Base-by-base conservation (phyloP, 37 sponge, comb jelly and placozoan species). In the Oopsacas minuta region DNA sequence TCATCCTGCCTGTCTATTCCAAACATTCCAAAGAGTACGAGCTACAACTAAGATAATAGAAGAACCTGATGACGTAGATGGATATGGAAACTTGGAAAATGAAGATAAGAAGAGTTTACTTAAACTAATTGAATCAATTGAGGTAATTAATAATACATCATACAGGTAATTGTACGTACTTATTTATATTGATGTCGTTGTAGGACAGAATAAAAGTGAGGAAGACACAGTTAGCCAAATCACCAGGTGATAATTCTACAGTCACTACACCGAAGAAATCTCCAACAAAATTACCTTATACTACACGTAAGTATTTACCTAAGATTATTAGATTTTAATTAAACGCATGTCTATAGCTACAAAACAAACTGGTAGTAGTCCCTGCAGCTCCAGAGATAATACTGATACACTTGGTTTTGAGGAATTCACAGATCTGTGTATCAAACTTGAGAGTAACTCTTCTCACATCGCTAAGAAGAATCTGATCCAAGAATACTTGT, bases 31-130 rank as follows among this genome's bases (percentile, higher is more conserved):
- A 87, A 83, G 93, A 52, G 95, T 93, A 12, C 82, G 94, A 38
- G 93, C 95, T 30, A 90, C 95, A n/a, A 93, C 99, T 0, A 93
- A 91, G 82, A 95, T 89, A 84, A 93, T 97, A 39, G 95, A 97
- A 84, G 83, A 88, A 12, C 89, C 94, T 32, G 99, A 88, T 8
- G 99, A 97, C 52, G 34, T 97, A 82, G 95, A 97, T 17, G 95
- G 92, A 3, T 95, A 91, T 88, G 87, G 91, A 10, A 84, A 88
- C 5, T 69, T 97, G 37, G 87, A 92, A 38, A 88, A 93, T 39
- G 83, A 39, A 38, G 95, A 97, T 32, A 91, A 95, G 53, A 91
- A 91, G 15, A 92, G 90, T 35, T 86, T 96, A 3, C 90, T 89
- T 81, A 37, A 91, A 23, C 51, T 93, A 25, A 95, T 95, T 37